Conservation (phyloP, 2,797 vertebrate genomes). For the Syngnathus acus region DNA sequence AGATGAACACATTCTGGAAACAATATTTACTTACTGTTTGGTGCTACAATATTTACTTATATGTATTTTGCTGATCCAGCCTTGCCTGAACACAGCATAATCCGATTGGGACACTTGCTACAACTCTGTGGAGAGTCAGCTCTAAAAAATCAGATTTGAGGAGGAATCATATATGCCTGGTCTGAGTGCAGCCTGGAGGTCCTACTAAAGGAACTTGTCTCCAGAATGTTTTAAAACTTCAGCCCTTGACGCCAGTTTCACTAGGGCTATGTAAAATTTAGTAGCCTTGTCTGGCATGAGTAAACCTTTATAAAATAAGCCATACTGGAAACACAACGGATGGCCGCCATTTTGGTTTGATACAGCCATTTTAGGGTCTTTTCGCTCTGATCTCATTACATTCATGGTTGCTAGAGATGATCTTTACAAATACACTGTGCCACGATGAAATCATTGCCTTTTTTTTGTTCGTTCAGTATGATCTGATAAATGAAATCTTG, state of each 20-base stretch:
- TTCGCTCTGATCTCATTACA: background rate
- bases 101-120: no score
- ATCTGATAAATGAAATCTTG: constrained; percentile 23
- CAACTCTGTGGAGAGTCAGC: no score
- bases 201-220: background rate
- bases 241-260: background rate
- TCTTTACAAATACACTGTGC: constrained; percentile 32
- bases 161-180: no score
- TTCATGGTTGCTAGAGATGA: background rate
- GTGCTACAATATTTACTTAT: no score
- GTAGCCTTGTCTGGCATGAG: background rate
- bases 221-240: background rate
- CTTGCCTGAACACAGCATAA: no score
- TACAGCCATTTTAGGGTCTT: background rate
- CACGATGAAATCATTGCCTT: constrained; percentile 40
- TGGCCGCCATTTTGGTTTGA: background rate
- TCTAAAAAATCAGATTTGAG: no score
- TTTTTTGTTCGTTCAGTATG: constrained; percentile 24
- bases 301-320: background rate
- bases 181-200: no score
- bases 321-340: background rate
- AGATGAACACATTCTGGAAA: no score
- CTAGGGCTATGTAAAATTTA: background rate
- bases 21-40: no score
- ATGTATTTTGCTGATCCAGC: no score